A percentile compares a stretch with the other conserved stretches of the same genome.
These are phyloP conservation scores for Mactra quadrangularis DNA, from an alignment of 1,140 invertebrate species.

Conservation along the genomic window DNA sequence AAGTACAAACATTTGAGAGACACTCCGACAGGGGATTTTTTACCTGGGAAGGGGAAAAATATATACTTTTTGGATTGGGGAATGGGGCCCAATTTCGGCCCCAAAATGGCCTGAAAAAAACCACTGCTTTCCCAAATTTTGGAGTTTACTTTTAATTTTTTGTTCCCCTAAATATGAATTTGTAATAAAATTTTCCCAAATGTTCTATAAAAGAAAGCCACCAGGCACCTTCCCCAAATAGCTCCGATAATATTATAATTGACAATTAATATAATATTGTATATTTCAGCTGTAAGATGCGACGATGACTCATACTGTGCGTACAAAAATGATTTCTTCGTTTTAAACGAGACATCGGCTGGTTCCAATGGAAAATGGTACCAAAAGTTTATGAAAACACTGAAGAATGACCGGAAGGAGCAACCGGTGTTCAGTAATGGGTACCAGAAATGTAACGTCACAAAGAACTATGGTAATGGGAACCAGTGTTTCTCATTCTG, in stretches of 20 bases:
- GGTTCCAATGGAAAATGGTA: background rate
- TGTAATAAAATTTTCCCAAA: background rate
- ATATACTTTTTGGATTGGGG: too few species aligned
- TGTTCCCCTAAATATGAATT: background rate
- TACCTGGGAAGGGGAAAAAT: too few species aligned
- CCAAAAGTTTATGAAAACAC: background rate
- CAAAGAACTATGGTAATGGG: constrained; percentile 8
- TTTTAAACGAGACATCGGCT: constrained; percentile 14
- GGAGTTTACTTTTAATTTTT: too few species aligned
- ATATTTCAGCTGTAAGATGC: background rate
- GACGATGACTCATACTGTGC: constrained; percentile 20
- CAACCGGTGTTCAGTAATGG: background rate
- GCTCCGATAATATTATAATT: too few species aligned
- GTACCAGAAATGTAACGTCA: constrained; percentile 18
- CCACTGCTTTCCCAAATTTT: too few species aligned
- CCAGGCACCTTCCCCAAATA: too few species aligned
- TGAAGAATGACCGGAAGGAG: background rate
- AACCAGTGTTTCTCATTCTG: constrained; percentile 31
- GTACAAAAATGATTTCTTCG: constrained; percentile 29
- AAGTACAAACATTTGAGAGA: too few species aligned
- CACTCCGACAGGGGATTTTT: too few species aligned
- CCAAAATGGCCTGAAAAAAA: too few species aligned
- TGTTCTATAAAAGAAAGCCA: too few species aligned
- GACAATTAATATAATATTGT: too few species aligned
- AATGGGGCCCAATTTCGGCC: too few species aligned